Evolutionary conservation across 2,797 vertebrate species (phyloP).

Genomic region (Gobio occitaniae): DNA sequence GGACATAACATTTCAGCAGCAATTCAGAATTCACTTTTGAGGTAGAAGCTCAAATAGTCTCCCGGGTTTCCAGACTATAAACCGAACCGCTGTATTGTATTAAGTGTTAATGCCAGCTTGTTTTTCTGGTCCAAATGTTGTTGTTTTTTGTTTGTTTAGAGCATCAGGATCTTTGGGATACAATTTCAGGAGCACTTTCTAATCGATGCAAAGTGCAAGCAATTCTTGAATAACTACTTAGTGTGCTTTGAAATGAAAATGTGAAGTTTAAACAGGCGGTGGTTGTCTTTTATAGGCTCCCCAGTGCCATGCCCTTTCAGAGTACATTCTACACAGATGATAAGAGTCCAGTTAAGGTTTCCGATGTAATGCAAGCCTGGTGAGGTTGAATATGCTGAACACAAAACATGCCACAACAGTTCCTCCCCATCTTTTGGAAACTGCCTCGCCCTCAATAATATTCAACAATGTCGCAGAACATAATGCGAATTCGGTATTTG

Average conservation of each 20-base stretch:
- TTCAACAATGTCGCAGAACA: neutral
- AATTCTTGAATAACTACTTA: neutral
- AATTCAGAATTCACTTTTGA: neutral
- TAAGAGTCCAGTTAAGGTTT: neutral
- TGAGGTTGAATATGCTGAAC: neutral
- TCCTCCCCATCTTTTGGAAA: neutral
- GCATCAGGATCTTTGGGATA: neutral
- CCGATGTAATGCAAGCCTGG: neutral
- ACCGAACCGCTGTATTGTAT: neutral
- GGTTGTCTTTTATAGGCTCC: neutral
- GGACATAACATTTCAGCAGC: neutral
- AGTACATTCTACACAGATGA: neutral
- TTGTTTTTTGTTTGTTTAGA: neutral
- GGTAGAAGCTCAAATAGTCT: neutral
- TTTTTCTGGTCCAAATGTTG: neutral
- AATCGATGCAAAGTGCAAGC: neutral
- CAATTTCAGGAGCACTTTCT: neutral
- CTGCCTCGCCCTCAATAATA: neutral
- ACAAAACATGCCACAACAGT: neutral
- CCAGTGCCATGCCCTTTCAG: neutral
- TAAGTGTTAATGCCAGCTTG: neutral
- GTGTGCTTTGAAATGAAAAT: constrained; percentile 35
- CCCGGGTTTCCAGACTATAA: neutral
- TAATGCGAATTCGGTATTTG: neutral
- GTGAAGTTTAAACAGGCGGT: neutral